Percentiles rank a stretch among this genome's conserved stretches.
Conservation (phyloP, 2,797 vertebrate genomes). For the Anniella stebbinsi region DNA sequence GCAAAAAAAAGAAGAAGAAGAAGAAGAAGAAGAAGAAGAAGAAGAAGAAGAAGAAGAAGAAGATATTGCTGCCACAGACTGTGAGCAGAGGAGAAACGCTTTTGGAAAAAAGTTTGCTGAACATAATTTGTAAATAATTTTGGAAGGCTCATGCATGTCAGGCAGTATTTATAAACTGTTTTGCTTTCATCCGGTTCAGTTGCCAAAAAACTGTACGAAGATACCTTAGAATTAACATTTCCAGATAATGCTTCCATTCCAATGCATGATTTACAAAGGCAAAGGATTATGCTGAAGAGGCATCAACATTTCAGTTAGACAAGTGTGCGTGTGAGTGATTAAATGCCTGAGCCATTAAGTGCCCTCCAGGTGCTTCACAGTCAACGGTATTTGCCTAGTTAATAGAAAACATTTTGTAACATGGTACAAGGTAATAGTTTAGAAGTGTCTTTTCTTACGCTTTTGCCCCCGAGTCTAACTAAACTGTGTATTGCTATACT, state of each 20-base stretch:
- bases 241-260: constrained; percentile 67
- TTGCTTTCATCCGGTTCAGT: constrained; percentile 57
- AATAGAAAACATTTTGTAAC: constrained; percentile 64
- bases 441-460: constrained; percentile 50
- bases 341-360: constrained; percentile 71
- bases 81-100: constrained; percentile 13
- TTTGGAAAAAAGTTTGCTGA: constrained; percentile 42
- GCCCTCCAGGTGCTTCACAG: constrained; percentile 72
- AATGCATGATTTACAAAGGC: constrained; percentile 50
- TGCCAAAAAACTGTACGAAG: constrained; percentile 60
- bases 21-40: too few relatives aligned
- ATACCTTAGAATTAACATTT: constrained; percentile 62
- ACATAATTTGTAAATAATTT: constrained; percentile 69
- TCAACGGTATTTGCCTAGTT: constrained; percentile 66
- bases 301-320: constrained; percentile 45
- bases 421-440: constrained; percentile 43
- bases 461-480: neutral
- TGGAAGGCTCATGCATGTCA: constrained; percentile 48
- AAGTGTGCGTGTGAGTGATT: constrained; percentile 32
- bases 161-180: constrained; percentile 55
- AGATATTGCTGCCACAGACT: neutral
- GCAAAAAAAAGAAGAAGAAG: neutral
- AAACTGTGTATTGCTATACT: constrained; percentile 31
- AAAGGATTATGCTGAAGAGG: constrained; percentile 47
- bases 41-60: too few relatives aligned